Base-by-base conservation (phyloP, 1,140 invertebrate genomes). In the Belonocnema kinseyi region DNA sequence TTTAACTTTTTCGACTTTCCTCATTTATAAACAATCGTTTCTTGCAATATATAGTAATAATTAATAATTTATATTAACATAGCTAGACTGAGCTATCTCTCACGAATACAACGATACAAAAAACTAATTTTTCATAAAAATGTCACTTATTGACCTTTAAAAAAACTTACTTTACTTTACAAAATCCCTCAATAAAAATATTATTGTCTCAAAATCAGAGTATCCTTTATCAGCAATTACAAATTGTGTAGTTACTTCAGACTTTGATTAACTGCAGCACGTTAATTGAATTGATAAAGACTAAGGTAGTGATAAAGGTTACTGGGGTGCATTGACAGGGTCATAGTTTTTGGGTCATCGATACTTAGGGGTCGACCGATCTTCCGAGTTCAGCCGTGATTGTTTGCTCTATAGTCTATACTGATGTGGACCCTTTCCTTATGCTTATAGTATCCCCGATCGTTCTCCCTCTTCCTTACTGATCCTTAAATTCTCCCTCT, bases 271-370 rank as follows among this genome's bases (percentile, higher is more conserved):
- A 19, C 54, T 56, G 19, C 16, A 14, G 26, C 11, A 40, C 11
- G 56, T 26, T 16, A 26, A 46, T 40, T 40, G 61, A 66, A 66
- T 12, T 66, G 61, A 66, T 66, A 66, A 66, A 26, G 26, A 66
- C 21, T 7, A 40, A 66, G 61, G 61, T 40, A 6, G 17, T 10
- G n/a, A 56, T 56, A 56, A 66, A 46, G 61, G 61, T 46, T 26
- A 66, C 61, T 66, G 61, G 26, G 26, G 61, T 66, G 46, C 33
- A 66, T 40, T n/a, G 33, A 40, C 58, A 61, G 58, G 58, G 58
- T 61, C 58, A 21, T 61, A 3, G 12, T 66, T 66, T 66, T 66
- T 40, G 26, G 61, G 61, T 46, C 61, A 66, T n/a, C 5, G 12
- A 26, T 58, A 21, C 21, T 26, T 21, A 7, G 26, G 12, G 11